phyloP scores from a whole-genome alignment of 2,888 invertebrate genomes.

The Mythimna loreyi region DNA sequence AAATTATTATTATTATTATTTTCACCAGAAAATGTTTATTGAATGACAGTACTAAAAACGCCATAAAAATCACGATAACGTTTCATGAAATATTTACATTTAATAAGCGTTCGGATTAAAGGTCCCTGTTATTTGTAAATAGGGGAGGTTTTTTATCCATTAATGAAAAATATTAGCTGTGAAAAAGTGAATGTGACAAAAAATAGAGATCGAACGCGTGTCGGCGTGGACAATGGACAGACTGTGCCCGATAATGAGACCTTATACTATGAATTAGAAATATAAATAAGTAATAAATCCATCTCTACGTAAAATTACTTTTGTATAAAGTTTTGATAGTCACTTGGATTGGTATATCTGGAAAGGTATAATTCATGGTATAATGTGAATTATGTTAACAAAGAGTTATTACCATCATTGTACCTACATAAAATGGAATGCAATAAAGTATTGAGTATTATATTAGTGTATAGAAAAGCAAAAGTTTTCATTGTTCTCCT shows the following conservation, averaged over 20 bases:
- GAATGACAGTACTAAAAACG: conserved; percentile 49
- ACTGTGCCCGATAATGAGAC: conserved; percentile 43
- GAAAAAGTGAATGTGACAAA: conserved; percentile 74
- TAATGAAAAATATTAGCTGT: conserved; percentile 70
- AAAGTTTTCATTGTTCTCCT: background rate
- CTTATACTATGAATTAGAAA: conserved; percentile 44
- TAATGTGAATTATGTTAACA: no score
- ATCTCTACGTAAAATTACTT: conserved; percentile 4
- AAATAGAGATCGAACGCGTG: conserved; percentile 80
- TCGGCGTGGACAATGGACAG: conserved; percentile 70
- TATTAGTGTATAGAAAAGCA: background rate
- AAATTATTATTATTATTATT: no score
- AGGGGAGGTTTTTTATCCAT: conserved; percentile 83
- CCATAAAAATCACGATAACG: conserved; percentile 74
- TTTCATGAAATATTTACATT: conserved; percentile 89
- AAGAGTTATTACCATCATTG: no score
- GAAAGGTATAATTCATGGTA: background rate
- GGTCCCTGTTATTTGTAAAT: conserved; percentile 88
- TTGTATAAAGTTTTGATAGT: background rate
- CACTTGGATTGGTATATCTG: background rate
- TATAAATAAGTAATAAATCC: conserved; percentile 47
- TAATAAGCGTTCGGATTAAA: conserved; percentile 90
- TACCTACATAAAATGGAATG: no score
- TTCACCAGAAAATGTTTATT: conserved; percentile 29
- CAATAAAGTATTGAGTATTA: no score